Base-by-base conservation (phyloP, 2,113 vertebrate genomes). In the Agelaius tricolor region DNA sequence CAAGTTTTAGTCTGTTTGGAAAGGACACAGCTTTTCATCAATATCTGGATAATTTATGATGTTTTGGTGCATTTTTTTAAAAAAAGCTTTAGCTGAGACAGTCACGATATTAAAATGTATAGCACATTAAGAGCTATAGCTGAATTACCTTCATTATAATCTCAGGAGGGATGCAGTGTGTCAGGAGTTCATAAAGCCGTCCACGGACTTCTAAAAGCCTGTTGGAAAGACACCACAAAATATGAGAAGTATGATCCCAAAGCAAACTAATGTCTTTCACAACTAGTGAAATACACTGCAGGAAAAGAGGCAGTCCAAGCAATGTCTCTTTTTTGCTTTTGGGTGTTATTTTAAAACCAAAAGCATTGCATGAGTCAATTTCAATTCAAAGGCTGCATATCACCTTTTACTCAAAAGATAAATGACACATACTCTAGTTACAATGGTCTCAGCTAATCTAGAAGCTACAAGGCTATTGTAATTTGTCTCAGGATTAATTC, bases 111-210 rank as follows among this genome's bases (percentile, higher is more conserved):
- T 79, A 51, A 28, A 47, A 55, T 67, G 66, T 66, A 1, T n/a
- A 67, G 54, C 4, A 69, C 7, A n/a, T 44, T 20, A 92, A 37
- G 33, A 90, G 14, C 30, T 61, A 46, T 7, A 87, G 51, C 7
- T 47, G 28, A 51, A 47, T 95, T 98, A 99, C 99, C 99, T 99
- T 99, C 98, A 99, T 99, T 95, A 99, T 99, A 75, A 99, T 97
- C 44, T 99, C 99, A 83, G 99, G 98, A 87, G 99, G 99, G 97
- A 99, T 99, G 96, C 99, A 99, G 93, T 99, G 99, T 71, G 99
- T 99, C 87, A 99, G 96, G 73, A 99, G 99, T 63, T 99, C 99
- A 87, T 99, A 99, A 54, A 99, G 98, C 31, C 99, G 96, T 57
- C 98, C 98, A 84, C 99, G 98, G 52, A 99, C 98, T 96, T 99